These are phyloP conservation scores for Pycnonotus jocosus DNA, from an alignment of 2,113 vertebrate genomes.

Conservation along the genomic window DNA sequence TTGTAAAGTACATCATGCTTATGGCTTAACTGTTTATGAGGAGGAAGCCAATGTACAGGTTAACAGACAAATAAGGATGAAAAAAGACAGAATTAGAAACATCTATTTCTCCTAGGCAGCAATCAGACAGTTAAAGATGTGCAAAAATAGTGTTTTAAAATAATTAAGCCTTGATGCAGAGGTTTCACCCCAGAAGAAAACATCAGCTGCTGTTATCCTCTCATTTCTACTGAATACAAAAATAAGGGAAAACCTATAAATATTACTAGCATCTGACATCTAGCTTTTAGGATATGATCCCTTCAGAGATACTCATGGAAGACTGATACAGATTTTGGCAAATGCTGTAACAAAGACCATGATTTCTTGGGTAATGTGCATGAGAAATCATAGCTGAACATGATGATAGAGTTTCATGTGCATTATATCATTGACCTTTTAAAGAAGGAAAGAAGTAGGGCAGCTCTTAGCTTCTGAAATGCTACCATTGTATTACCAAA, in stretches of 20 bases:
- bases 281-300: neutral
- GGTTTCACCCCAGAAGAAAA: neutral
- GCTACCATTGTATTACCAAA: slow-evolving; percentile 14
- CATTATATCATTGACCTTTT: neutral
- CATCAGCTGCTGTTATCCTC: neutral
- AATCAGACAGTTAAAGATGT: neutral
- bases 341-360: neutral
- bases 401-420: neutral
- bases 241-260: neutral
- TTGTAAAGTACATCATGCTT: neutral
- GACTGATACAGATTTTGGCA: neutral
- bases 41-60: neutral
- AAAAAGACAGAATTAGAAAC: neutral
- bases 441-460: slow-evolving; percentile 13
- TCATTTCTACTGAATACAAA: neutral
- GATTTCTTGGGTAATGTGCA: neutral
- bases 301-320: neutral
- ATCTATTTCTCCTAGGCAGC: neutral
- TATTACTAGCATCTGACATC: neutral
- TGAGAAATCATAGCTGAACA: neutral
- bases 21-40: neutral
- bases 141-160: neutral
- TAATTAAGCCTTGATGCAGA: neutral
- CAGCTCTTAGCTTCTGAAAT: neutral
- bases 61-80: neutral